These are phyloP conservation scores for Petrocephalus schoutedeni DNA, from an alignment of 2,797 vertebrate species.

Conservation along the genomic window DNA sequence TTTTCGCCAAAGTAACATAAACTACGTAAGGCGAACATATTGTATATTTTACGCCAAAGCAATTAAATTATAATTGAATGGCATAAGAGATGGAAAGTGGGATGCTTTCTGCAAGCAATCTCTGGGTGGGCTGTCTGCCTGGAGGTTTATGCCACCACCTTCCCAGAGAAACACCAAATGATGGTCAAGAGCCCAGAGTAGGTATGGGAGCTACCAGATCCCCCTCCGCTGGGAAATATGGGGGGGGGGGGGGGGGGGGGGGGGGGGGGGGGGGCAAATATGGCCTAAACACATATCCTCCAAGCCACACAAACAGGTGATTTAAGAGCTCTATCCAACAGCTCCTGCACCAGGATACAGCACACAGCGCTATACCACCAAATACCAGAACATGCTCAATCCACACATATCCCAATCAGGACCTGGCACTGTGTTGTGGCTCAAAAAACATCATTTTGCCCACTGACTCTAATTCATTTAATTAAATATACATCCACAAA, in stretches of 20 bases:
- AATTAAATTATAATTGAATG: background rate
- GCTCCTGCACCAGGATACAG: background rate
- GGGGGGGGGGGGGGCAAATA: background rate
- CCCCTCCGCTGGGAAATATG: background rate
- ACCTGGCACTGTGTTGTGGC: background rate
- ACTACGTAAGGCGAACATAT: background rate
- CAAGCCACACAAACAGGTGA: background rate
- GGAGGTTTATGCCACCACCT: background rate
- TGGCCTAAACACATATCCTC: background rate
- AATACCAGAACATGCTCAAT: background rate
- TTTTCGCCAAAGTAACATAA: slow-evolving; percentile 3
- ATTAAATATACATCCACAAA: background rate
- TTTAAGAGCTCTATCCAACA: background rate
- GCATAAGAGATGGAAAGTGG: background rate
- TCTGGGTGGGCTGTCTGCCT: background rate
- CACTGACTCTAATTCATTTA: background rate
- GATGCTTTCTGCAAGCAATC: background rate
- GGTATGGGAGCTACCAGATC: background rate
- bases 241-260: background rate
- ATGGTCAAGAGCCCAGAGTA: background rate
- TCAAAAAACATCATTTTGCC: background rate
- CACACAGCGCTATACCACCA: background rate
- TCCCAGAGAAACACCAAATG: background rate
- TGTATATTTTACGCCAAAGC: background rate
- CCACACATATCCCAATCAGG: background rate